Base-by-base conservation (phyloP, 2,113 vertebrate species). In the Meles meles region DNA sequence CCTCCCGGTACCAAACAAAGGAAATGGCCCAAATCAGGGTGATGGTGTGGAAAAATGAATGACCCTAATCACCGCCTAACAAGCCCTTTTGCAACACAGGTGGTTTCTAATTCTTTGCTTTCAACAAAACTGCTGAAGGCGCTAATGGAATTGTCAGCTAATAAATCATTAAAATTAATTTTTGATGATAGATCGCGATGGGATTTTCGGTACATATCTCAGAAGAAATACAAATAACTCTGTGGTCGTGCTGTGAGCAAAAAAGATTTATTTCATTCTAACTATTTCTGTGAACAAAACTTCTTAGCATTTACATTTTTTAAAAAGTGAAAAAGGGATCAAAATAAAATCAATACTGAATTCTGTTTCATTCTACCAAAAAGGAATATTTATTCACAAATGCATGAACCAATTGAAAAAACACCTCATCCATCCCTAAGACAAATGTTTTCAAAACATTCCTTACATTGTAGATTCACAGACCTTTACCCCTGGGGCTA, bases 81-180 rank as follows among this genome's bases (percentile, higher is more conserved):
- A 31, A 82, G 63, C 80, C 55, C 71, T 79, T 88, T 89, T 80
- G 44, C 63, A 94, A 80, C 55, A 89, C 88, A 88, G 84, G 71
- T 80, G 27, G 84, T 85, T 92, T 96, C 71, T 42, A 80, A 25
- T 72, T 88, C 23, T 90, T 94, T 87, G 55, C 61, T 85, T 95
- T 95, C 52, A 57, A 90, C 69, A 44, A 94, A 89, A 92, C 77
- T 89, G 59, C 84, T 83, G 80, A 92, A 96, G 17, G 17, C 65
- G 71, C 88, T 90, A 90, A 96, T 79, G 69, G 55, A 90, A 86
- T 90, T 82, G 59, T 65, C 87, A 95, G 79, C 49, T 69, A 95
- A 80, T 85, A 95, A 77, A 92, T 71, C 59, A 95, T 82, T 92
- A 94, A 89, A 94, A 95, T 92, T 92, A 89, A 72, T 90, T 84